Conservation (phyloP, 2,888 invertebrate species). For the Craniophora ligustri region DNA sequence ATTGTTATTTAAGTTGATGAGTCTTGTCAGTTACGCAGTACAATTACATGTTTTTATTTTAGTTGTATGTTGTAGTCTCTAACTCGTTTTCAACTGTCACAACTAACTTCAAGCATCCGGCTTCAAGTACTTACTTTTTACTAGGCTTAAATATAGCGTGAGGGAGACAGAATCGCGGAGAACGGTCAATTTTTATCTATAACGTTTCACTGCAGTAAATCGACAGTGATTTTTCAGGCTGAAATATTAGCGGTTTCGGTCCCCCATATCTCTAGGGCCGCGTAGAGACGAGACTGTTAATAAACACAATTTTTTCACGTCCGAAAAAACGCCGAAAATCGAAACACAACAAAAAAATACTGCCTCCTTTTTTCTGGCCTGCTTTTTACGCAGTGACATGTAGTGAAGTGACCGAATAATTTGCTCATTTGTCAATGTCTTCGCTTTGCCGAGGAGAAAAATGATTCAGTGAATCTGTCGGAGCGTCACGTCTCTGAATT, state of each 20-base stretch:
- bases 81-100: slow-evolving; percentile 35
- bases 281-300: slow-evolving; percentile 66
- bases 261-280: slow-evolving; percentile 70
- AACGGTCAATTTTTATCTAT: slow-evolving; percentile 80
- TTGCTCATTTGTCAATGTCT: slow-evolving; percentile 84
- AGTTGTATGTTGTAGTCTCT: too few relatives aligned
- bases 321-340: slow-evolving; percentile 52
- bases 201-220: slow-evolving; percentile 77
- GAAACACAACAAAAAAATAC: slow-evolving; percentile 54
- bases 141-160: slow-evolving; percentile 58
- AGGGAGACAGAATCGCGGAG: slow-evolving; percentile 53
- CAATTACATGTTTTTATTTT: too few relatives aligned
- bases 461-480: slow-evolving; percentile 85
- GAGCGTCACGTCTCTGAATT: slow-evolving; percentile 80
- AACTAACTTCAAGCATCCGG: too few relatives aligned
- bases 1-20: too few relatives aligned
- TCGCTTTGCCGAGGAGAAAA: slow-evolving; percentile 79
- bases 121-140: slow-evolving; percentile 49
- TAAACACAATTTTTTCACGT: slow-evolving; percentile 69
- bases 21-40: too few relatives aligned
- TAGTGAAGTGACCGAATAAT: slow-evolving; percentile 84
- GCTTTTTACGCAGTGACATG: slow-evolving; percentile 62
- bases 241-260: slow-evolving; percentile 78
- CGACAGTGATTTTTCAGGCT: slow-evolving; percentile 76
- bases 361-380: slow-evolving; percentile 45